A percentile compares a stretch with the other conserved stretches of the same genome.
Evolutionary conservation across 2,113 vertebrate genomes (phyloP).

Genomic region (Oncorhynchus gorbuscha): DNA sequence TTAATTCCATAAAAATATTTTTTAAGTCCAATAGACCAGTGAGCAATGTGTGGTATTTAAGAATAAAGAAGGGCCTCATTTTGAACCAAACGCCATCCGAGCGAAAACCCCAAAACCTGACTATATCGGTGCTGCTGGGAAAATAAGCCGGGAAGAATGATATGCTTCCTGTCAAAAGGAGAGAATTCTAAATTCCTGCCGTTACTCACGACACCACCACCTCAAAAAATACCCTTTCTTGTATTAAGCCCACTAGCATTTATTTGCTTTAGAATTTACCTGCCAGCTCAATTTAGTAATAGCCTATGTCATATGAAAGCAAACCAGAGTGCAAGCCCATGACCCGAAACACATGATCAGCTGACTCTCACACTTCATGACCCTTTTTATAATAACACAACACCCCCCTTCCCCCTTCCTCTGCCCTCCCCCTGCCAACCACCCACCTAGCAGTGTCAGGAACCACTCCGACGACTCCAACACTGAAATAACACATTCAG

Average conservation of each 20-base stretch:
- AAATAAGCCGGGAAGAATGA: constrained; percentile 73
- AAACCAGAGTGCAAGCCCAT: constrained; percentile 74
- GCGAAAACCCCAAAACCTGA: constrained; percentile 33
- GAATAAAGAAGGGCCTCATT: constrained; percentile 18
- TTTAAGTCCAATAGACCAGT: background rate
- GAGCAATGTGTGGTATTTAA: constrained; percentile 11
- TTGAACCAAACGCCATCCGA: constrained; percentile 44
- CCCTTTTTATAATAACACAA: constrained; percentile 73
- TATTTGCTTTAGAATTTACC: constrained; percentile 87
- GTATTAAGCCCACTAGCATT: constrained; percentile 74
- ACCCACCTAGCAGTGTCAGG: background rate
- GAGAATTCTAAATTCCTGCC: constrained; percentile 54
- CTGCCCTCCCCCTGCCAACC: background rate
- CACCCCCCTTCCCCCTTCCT: constrained; percentile 20
- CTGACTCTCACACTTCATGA: constrained; percentile 75
- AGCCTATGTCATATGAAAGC: constrained; percentile 89
- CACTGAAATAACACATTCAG: constrained; percentile 60
- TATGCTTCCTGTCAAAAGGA: constrained; percentile 71
- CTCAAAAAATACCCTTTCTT: constrained; percentile 58
- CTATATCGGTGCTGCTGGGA: constrained; percentile 41
- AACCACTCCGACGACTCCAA: constrained; percentile 44
- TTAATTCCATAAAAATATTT: background rate
- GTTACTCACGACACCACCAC: constrained; percentile 53
- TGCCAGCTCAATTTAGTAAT: constrained; percentile 80
- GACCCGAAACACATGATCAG: constrained; percentile 64